These are phyloP conservation scores for Mesaphorura yosii DNA, from an alignment of 1,140 invertebrate species.

Conservation along the genomic window DNA sequence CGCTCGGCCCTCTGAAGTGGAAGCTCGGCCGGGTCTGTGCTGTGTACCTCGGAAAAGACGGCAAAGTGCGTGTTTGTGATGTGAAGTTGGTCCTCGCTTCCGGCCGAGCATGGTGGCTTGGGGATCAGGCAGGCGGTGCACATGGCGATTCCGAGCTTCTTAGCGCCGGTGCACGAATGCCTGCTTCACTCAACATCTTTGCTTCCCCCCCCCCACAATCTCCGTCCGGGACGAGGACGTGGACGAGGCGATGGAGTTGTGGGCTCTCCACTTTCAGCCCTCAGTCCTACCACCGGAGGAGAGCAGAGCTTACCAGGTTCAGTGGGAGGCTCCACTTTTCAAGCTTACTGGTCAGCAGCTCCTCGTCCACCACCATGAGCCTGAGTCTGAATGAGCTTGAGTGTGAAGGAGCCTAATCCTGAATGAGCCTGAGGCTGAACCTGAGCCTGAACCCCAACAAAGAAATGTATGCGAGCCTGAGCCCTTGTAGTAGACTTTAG, in stretches of 20 bases:
- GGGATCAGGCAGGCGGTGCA: too few species aligned
- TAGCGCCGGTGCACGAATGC: too few species aligned
- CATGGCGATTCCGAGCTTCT: too few species aligned
- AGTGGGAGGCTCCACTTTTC: not conserved
- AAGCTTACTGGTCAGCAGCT: not conserved
- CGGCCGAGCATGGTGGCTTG: too few species aligned
- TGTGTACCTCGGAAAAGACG: constrained; percentile 30
- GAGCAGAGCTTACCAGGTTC: not conserved
- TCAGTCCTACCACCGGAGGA: not conserved
- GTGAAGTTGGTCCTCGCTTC: too few species aligned
- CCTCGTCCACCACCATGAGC: too few species aligned
- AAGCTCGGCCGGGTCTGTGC: constrained; percentile 32
- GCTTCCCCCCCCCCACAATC: not conserved
- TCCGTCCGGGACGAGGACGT: not conserved
- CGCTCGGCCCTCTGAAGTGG: constrained; percentile 32
- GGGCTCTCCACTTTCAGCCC: not conserved
- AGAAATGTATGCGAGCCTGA: constrained; percentile 80
- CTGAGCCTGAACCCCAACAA: too few species aligned
- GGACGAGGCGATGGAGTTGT: not conserved
- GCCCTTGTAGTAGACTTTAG: constrained; percentile 75
- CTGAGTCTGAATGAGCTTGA: too few species aligned
- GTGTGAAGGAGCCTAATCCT: too few species aligned
- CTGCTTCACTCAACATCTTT: too few species aligned
- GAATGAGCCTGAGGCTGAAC: too few species aligned
- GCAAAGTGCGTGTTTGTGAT: constrained; percentile 23